Base-by-base conservation (phyloP, 2,888 invertebrate genomes). In the Eucriotettix oculatus region DNA sequence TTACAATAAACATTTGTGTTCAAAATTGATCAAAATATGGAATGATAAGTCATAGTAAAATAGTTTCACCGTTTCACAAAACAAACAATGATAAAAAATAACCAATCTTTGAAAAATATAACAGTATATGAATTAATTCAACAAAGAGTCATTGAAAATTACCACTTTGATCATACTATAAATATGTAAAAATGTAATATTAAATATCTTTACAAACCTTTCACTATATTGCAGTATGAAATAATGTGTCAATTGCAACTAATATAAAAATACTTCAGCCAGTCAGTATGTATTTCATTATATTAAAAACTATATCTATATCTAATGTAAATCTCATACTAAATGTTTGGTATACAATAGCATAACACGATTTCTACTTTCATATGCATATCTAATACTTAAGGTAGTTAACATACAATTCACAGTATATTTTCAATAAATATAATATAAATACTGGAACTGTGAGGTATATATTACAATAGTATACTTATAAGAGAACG, bases 201-300 rank as follows among this genome's bases (percentile, higher is more conserved):
- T 29, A 29, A 29, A 29, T 29, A 29, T 29, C 29, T 29, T 29
- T 29, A 29, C 29, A 29, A 29, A 29, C 29, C 2, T 29, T 29
- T 29, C 29, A 29, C 29, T 29, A 29, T 29, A 29, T 29, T 29
- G 29, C 29, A 29, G 29, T 29, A 29, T 29, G n/a, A 48, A 48
- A 12, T 14, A 48, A 48, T n/a, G 48, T 14, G 48, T 55, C 29
- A 55, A 41, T 55, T 41, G 55, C 55, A 55, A 55, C 55, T 42
- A 55, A 55, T 55, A 55, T 29, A 55, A 55, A 55, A 55, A 55
- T 55, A 55, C 55, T 55, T 55, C n/a, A 41, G 42, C 40, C 55
- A 40, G 55, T 55, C n/a, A 14, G 14, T 48, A 29, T 29, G 29
- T 29, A 29, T 29, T 29, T 29, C 29, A 29, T 29, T 29, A 29